These are phyloP conservation scores for Eretmocerus hayati DNA, from an alignment of 2,888 invertebrate genomes.

Conservation along the genomic window DNA sequence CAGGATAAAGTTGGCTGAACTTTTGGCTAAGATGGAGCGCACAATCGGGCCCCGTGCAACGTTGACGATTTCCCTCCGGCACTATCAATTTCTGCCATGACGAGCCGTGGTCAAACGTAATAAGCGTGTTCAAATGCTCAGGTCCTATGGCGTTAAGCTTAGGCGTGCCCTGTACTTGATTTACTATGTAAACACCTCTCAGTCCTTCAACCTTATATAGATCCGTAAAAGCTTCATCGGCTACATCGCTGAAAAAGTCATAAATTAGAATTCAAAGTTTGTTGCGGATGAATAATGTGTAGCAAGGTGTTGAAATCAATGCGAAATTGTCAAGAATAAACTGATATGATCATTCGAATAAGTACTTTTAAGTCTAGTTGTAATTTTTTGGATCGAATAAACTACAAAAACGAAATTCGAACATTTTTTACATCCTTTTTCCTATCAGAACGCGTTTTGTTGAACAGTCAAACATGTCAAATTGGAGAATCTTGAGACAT, in stretches of 20 bases:
- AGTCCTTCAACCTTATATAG: constrained; percentile 82
- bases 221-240: constrained; percentile 79
- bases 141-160: constrained; percentile 55
- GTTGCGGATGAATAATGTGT: no score
- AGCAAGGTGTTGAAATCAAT: no score
- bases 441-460: no score
- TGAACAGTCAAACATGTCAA: no score
- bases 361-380: no score
- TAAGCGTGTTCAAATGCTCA: constrained; percentile 70
- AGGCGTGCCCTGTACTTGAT: constrained; percentile 59
- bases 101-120: constrained; percentile 81
- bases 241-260: constrained; percentile 65
- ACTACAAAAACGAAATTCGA: no score
- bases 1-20: constrained; percentile 76
- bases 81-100: constrained; percentile 72
- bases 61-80: constrained; percentile 60
- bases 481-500: no score
- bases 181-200: constrained; percentile 83
- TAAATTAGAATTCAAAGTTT: no score
- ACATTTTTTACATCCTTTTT: no score
- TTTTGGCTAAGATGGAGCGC: constrained; percentile 83
- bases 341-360: no score
- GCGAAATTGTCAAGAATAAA: no score
- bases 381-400: no score
- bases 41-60: constrained; percentile 66